These are phyloP conservation scores for Tetragnatha versicolor DNA, from an alignment of 1,140 invertebrate genomes.

Conservation along the genomic window DNA sequence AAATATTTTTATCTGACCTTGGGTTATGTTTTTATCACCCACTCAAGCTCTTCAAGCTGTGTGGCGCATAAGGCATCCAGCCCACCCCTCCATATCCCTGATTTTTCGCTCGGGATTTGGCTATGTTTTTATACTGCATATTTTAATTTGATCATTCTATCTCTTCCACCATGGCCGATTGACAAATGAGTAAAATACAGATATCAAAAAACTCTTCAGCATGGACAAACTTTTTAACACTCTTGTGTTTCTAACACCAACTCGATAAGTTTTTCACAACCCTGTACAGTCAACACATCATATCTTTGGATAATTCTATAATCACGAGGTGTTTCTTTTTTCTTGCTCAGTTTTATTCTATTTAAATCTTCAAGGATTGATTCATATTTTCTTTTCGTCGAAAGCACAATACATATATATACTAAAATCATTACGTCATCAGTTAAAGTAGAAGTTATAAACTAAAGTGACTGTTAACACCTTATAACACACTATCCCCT, in stretches of 20 bases:
- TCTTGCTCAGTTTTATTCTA: conserved; percentile 49
- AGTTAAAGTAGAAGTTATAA: too few relatives aligned
- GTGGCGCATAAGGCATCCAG: too few relatives aligned
- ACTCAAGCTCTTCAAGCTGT: too few relatives aligned
- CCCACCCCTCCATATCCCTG: too few relatives aligned
- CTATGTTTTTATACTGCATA: background rate
- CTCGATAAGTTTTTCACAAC: conserved; percentile 36
- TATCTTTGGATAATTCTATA: conserved; percentile 39
- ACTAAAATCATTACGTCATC: too few relatives aligned
- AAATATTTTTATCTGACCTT: conserved; percentile 51
- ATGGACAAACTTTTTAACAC: conserved; percentile 45
- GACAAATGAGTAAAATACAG: conserved; percentile 45
- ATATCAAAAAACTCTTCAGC: conserved; percentile 41
- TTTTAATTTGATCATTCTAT: conserved; percentile 21
- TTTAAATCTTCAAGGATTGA: conserved; percentile 48
- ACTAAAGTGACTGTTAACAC: too few relatives aligned
- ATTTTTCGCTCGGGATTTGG: too few relatives aligned
- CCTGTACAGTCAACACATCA: conserved; percentile 30
- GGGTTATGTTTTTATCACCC: too few relatives aligned
- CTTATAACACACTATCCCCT: too few relatives aligned
- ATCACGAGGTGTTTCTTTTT: background rate
- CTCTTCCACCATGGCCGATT: conserved; percentile 40
- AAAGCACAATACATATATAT: too few relatives aligned
- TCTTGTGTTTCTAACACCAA: conserved; percentile 26
- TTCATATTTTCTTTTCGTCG: conserved; percentile 33